Conservation (phyloP, 1,140 invertebrate genomes). For the Thaumetopoea pityocampa region DNA sequence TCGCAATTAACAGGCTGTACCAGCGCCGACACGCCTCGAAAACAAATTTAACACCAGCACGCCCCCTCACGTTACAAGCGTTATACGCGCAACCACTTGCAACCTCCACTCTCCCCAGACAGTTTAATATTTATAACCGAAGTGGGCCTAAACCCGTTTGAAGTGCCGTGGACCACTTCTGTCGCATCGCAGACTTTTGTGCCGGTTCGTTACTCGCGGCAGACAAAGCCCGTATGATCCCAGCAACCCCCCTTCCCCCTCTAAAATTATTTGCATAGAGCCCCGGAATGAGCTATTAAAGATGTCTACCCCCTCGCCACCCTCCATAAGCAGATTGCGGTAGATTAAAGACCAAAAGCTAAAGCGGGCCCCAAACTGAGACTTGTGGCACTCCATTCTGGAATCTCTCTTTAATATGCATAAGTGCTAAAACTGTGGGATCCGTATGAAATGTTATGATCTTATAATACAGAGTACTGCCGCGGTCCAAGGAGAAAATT, state of each 20-base stretch:
- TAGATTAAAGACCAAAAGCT: slow-evolving; percentile 69
- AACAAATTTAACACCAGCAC: slow-evolving; percentile 28
- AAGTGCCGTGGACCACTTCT: slow-evolving; percentile 49
- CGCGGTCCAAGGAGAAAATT: slow-evolving; percentile 57
- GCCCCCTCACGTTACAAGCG: slow-evolving; percentile 28
- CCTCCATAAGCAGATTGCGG: slow-evolving; percentile 65
- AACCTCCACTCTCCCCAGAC: slow-evolving; percentile 28
- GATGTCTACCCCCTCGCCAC: slow-evolving; percentile 44
- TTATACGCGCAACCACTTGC: slow-evolving; percentile 42
- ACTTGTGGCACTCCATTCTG: slow-evolving; percentile 35
- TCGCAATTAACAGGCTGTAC: slow-evolving; percentile 14
- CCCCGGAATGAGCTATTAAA: slow-evolving; percentile 72
- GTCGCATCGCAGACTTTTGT: slow-evolving; percentile 47
- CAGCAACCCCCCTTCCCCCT: slow-evolving; percentile 27
- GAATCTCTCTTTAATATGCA: slow-evolving; percentile 40
- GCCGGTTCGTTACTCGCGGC: slow-evolving; percentile 57
- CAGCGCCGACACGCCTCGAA: slow-evolving; percentile 27
- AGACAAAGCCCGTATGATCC: slow-evolving; percentile 70
- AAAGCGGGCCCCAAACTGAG: slow-evolving; percentile 25
- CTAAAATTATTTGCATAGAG: slow-evolving; percentile 71
- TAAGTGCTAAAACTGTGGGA: slow-evolving; percentile 45
- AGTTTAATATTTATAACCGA: slow-evolving; percentile 56
- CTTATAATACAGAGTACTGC: slow-evolving; percentile 29
- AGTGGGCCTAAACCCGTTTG: slow-evolving; percentile 51
- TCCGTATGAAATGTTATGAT: slow-evolving; percentile 43